Conservation (phyloP, 1,140 invertebrate genomes). For the Campodea augens region DNA sequence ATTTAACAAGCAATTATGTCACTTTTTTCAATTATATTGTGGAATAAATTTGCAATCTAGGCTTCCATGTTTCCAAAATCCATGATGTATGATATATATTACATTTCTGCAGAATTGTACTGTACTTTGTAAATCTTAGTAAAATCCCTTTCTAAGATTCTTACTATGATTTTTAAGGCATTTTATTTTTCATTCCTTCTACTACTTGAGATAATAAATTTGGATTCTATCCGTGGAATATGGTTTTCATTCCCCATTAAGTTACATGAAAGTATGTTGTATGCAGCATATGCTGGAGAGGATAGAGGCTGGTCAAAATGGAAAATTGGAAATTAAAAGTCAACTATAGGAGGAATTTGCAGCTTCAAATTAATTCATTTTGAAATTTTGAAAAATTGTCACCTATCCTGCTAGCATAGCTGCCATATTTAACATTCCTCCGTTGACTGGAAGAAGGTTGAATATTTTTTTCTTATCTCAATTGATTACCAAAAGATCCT, state of each 20-base stretch:
- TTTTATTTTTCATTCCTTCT: neutral
- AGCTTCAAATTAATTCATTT: neutral
- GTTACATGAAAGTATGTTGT: neutral
- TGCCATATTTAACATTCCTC: neutral
- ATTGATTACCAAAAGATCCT: neutral
- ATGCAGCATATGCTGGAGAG: constrained; percentile 2
- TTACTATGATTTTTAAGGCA: neutral
- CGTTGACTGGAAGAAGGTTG: neutral
- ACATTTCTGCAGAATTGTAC: no score
- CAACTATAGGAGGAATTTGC: neutral
- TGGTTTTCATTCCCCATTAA: neutral
- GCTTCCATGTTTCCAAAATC: no score
- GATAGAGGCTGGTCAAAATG: neutral
- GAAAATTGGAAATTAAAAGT: neutral
- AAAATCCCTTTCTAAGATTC: neutral
- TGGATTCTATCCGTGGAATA: neutral
- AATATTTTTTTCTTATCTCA: neutral
- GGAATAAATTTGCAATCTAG: no score
- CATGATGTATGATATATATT: no score
- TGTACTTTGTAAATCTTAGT: neutral
- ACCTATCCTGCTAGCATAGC: neutral
- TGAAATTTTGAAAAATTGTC: neutral
- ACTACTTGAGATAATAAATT: neutral
- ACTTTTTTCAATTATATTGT: no score
- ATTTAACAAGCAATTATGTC: no score